Evolutionary conservation across 2,113 vertebrate genomes (phyloP).

Genomic region (Pundamilia nyererei): DNA sequence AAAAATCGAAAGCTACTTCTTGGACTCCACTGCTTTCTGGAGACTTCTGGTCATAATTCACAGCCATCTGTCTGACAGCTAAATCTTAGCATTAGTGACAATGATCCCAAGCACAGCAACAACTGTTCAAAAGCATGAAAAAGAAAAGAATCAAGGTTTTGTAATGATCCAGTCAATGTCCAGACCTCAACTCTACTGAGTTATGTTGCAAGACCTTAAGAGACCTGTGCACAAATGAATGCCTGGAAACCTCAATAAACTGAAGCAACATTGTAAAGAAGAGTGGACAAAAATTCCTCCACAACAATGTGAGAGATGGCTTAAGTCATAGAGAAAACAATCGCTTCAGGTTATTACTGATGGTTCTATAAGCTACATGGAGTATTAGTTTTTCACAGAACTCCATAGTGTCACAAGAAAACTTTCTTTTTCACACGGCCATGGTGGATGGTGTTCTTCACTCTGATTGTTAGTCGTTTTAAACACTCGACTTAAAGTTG

Average conservation of each 20-base stretch:
- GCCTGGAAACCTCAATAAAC: neutral
- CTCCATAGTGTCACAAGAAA: neutral
- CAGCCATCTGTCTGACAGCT: neutral
- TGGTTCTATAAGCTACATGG: neutral
- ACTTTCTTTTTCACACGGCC: fast-evolving
- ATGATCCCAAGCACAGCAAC: neutral
- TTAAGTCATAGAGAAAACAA: neutral
- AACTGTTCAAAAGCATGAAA: neutral
- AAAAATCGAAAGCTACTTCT: neutral
- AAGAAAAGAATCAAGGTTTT: neutral
- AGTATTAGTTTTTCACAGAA: neutral
- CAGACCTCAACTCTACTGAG: neutral
- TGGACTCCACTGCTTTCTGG: neutral
- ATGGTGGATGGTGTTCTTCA: neutral
- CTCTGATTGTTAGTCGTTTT: neutral
- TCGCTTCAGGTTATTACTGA: neutral
- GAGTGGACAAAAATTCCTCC: neutral
- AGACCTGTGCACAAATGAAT: neutral
- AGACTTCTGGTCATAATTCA: neutral
- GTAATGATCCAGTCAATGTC: neutral
- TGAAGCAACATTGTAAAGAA: neutral
- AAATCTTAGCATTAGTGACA: neutral
- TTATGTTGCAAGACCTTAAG: neutral
- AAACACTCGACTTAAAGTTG: neutral
- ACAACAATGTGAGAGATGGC: neutral